phyloP scores from a whole-genome alignment of 2,888 invertebrate genomes.

The Eilema caniola region DNA sequence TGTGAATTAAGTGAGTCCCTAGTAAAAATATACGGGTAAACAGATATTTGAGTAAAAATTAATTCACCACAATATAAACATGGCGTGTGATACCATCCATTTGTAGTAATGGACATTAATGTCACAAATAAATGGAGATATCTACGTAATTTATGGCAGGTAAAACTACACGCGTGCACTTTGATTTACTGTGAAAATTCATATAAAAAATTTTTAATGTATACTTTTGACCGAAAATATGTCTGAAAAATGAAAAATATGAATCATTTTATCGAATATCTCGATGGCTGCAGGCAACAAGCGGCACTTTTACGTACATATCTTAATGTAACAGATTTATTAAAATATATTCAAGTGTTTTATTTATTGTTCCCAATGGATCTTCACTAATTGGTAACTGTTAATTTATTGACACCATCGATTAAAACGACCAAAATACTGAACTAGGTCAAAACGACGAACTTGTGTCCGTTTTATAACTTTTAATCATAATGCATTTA shows the following conservation, averaged over 20 bases:
- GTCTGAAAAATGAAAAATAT: conserved; percentile 33
- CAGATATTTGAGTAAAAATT: conserved; percentile 4
- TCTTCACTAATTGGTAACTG: conserved; percentile 67
- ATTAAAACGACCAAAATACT: conserved; percentile 22
- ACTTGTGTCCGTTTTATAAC: not conserved
- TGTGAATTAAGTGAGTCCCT: conserved; percentile 25
- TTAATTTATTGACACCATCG: conserved; percentile 56
- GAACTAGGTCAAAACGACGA: conserved; percentile 33
- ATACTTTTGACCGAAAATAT: not conserved
- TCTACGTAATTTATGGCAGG: not conserved
- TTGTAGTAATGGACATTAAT: conserved; percentile 1
- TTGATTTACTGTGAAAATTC: not conserved
- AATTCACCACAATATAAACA: conserved; percentile 9
- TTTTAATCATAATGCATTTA: not conserved
- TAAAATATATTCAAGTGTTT: conserved; percentile 57
- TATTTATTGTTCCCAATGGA: conserved; percentile 64
- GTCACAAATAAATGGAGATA: not conserved
- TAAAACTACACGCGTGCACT: not conserved
- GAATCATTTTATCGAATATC: conserved; percentile 56
- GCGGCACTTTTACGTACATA: conserved; percentile 47
- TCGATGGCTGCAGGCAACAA: conserved; percentile 28
- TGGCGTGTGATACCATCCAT: not conserved
- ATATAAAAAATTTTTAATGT: not conserved
- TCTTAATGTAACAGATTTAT: conserved; percentile 56
- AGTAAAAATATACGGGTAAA: conserved; percentile 3